These are phyloP conservation scores for Drosophila fuyamai DNA, from an alignment of 1,140 invertebrate species.

Conservation along the genomic window DNA sequence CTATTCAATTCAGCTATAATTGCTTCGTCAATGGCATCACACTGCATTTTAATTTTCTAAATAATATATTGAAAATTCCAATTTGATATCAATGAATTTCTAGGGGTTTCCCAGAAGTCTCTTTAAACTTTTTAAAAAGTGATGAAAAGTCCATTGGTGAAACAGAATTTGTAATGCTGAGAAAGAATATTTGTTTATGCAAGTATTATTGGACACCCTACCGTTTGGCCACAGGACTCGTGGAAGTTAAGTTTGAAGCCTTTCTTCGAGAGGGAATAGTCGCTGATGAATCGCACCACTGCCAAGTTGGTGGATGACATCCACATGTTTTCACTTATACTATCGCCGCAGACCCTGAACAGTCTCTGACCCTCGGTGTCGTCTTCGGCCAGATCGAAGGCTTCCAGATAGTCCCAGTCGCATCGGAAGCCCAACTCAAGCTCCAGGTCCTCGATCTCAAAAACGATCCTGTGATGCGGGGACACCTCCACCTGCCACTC, in stretches of 20 bases:
- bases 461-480: slow-evolving; percentile 86
- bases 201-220: slow-evolving; percentile 68
- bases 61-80: too few species aligned
- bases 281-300: slow-evolving; percentile 61
- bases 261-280: slow-evolving; percentile 34
- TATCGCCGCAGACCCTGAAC: slow-evolving; percentile 46
- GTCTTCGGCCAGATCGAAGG: slow-evolving; percentile 45
- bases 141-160: too few species aligned
- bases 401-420: slow-evolving; percentile 86
- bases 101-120: too few species aligned
- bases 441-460: slow-evolving; percentile 86
- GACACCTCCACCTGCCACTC: slow-evolving; percentile 90
- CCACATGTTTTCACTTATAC: fast-evolving
- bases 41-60: too few species aligned
- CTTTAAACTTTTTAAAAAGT: too few species aligned
- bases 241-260: slow-evolving; percentile 66
- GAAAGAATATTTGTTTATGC: too few species aligned
- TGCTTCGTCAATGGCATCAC: too few species aligned
- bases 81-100: too few species aligned
- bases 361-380: slow-evolving; percentile 44
- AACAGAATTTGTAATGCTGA: too few species aligned
- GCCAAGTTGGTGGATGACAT: slow-evolving; percentile 54
- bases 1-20: too few species aligned
- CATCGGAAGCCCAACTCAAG: slow-evolving; percentile 87
- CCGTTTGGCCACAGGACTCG: slow-evolving; percentile 89